Conservation (phyloP, 2,888 invertebrate species). For the Nymphalis polychloros region DNA sequence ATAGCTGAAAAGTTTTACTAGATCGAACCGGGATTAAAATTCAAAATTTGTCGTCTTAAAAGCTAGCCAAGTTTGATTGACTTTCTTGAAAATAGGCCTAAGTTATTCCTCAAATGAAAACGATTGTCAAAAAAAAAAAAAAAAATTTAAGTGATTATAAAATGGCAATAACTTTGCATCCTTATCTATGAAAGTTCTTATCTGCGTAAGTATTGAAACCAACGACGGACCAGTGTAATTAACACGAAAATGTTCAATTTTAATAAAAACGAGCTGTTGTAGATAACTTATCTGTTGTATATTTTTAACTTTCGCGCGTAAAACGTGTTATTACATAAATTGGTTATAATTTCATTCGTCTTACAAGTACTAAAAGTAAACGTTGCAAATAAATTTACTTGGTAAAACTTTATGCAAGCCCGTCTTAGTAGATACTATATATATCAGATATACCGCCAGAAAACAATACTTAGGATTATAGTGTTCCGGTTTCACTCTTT, state of each 20-base stretch:
- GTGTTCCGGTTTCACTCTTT: too few relatives aligned
- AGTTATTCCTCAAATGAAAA: not conserved
- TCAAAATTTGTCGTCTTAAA: too few relatives aligned
- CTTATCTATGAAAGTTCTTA: slow-evolving; percentile 40
- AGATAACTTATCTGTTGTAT: slow-evolving; percentile 31
- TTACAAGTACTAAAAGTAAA: slow-evolving; percentile 18
- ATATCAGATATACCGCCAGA: too few relatives aligned
- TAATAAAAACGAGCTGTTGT: slow-evolving; percentile 34
- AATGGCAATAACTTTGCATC: slow-evolving; percentile 19
- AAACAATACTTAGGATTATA: too few relatives aligned
- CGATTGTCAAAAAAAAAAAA: not conserved
- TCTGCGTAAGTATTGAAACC: slow-evolving; percentile 52
- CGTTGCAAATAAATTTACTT: not conserved
- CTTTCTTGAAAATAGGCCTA: too few relatives aligned
- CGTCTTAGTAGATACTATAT: too few relatives aligned
- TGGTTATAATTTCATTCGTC: slow-evolving; percentile 26
- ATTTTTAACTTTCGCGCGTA: slow-evolving; percentile 30
- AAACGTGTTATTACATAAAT: slow-evolving; percentile 34
- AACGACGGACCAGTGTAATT: slow-evolving; percentile 31
- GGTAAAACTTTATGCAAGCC: too few relatives aligned
- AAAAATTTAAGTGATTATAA: not conserved
- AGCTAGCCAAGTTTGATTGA: too few relatives aligned
- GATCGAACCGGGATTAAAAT: too few relatives aligned
- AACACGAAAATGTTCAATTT: slow-evolving; percentile 34
- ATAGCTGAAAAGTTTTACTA: too few relatives aligned